Conservation (phyloP, 2,113 vertebrate species). For the Leptodactylus fuscus region DNA sequence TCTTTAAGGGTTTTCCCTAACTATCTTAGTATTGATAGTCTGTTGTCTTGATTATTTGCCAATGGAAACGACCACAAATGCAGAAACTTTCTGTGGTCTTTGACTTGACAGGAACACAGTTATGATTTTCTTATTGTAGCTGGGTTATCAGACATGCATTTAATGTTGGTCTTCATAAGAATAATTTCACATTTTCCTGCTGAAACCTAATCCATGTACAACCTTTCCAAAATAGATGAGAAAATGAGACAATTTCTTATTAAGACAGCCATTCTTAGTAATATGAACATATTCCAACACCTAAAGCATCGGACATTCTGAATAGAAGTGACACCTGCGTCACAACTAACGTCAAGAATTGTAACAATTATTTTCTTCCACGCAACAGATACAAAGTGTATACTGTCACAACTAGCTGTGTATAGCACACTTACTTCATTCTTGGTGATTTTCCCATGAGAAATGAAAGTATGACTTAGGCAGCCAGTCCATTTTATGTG, state of each 20-base stretch:
- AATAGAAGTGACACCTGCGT: background rate
- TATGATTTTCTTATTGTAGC: too few relatives aligned
- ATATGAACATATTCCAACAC: background rate
- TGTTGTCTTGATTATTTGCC: too few relatives aligned
- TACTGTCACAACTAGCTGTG: background rate
- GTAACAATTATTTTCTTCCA: background rate
- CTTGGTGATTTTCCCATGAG: constrained; percentile 6
- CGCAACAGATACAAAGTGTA: background rate
- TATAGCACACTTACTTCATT: background rate
- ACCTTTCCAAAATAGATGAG: background rate
- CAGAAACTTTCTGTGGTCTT: too few relatives aligned
- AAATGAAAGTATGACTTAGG: background rate
- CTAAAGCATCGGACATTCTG: background rate
- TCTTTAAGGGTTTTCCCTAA: too few relatives aligned
- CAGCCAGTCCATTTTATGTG: background rate
- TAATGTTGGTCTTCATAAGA: too few relatives aligned
- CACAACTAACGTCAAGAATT: background rate
- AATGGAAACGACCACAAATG: too few relatives aligned
- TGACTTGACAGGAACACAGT: too few relatives aligned
- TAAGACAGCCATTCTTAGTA: background rate
- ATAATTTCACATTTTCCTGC: too few relatives aligned
- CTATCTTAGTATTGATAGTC: too few relatives aligned
- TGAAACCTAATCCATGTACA: too few relatives aligned
- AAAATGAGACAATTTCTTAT: background rate
- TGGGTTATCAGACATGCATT: too few relatives aligned